phyloP scores from a whole-genome alignment of 2,888 invertebrate species.

The Trichogramma dendrolimi region DNA sequence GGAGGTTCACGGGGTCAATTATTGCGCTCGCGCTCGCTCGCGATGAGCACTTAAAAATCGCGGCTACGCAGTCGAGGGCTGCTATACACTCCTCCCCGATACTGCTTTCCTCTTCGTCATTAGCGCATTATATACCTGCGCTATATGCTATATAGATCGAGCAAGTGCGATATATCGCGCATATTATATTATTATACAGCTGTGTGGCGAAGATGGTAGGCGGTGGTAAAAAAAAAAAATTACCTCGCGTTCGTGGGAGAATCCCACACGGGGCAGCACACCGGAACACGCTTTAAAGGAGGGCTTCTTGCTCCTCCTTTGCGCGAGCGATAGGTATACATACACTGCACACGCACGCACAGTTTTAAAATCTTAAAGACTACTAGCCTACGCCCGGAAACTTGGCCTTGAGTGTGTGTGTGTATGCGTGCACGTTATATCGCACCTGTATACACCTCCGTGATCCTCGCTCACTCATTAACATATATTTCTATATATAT shows the following conservation, averaged over 20 bases:
- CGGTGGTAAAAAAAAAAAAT: no score
- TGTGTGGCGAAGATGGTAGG: not conserved
- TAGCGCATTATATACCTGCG: no score
- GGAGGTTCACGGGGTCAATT: no score
- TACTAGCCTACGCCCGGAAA: conserved; percentile 3
- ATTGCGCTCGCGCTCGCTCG: no score
- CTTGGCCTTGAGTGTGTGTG: conserved; percentile 21
- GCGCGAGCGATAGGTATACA: conserved; percentile 6
- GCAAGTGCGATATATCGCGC: not conserved
- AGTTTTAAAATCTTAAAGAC: conserved; percentile 25
- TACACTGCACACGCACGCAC: conserved; percentile 5
- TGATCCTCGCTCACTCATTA: conserved; percentile 5
- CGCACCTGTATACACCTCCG: not conserved
- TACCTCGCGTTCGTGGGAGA: conserved; percentile 42
- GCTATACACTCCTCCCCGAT: no score
- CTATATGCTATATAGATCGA: not conserved
- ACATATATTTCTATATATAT: conserved; percentile 5
- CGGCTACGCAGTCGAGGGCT: no score
- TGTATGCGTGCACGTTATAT: not conserved
- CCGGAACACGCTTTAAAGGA: conserved; percentile 41
- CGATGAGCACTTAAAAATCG: no score
- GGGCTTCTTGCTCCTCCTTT: conserved; percentile 9
- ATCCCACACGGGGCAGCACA: conserved; percentile 49
- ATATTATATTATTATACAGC: not conserved
- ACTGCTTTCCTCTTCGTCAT: no score